Conservation (phyloP, 2,113 vertebrate species). For the Holacanthus passer region DNA sequence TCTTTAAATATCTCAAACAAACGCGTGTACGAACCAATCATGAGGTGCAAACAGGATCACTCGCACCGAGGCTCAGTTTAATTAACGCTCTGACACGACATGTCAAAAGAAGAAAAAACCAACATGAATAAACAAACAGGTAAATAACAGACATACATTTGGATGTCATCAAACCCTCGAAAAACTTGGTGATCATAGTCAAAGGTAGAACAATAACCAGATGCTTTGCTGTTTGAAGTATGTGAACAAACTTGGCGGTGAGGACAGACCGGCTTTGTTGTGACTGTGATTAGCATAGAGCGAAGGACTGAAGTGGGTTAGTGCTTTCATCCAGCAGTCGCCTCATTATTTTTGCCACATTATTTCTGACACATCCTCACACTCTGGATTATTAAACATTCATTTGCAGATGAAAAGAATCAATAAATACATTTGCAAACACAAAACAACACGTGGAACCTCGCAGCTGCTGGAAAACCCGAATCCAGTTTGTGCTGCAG, state of each 20-base stretch:
- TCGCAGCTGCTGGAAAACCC: not conserved
- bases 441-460: too few relatives aligned
- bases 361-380: not conserved
- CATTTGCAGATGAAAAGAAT: slow-evolving; percentile 3
- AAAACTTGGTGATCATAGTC: too few relatives aligned
- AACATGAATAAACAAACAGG: not conserved
- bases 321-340: not conserved
- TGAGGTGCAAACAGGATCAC: too few relatives aligned
- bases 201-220: too few relatives aligned
- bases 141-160: too few relatives aligned
- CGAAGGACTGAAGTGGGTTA: not conserved
- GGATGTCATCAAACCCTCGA: not conserved
- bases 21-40: not conserved
- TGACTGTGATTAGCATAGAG: not conserved
- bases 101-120: not conserved
- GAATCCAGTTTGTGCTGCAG: not conserved
- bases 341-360: not conserved
- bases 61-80: too few relatives aligned
- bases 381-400: slow-evolving; percentile 7
- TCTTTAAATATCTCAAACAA: not conserved
- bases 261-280: not conserved
- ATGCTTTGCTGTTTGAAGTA: slow-evolving; percentile 2
- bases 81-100: not conserved
- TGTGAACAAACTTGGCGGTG: not conserved
- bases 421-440: not conserved